Evolutionary conservation across 2,888 invertebrate genomes (phyloP).

Genomic region (Drosophila differens): DNA sequence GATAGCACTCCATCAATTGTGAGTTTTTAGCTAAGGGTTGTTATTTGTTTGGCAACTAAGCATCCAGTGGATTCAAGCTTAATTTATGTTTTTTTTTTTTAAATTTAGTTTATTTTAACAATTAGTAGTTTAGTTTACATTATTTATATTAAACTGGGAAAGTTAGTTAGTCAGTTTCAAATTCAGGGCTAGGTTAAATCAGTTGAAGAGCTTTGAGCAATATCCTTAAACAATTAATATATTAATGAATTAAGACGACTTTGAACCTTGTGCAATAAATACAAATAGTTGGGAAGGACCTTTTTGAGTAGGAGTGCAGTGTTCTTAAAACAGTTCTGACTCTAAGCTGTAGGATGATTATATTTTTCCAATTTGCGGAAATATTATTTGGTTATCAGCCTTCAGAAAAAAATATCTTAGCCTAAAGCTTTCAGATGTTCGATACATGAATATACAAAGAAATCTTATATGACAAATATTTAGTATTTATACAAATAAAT

Average conservation of each 20-base stretch:
- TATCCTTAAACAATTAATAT: not conserved
- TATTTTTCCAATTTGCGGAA: not conserved
- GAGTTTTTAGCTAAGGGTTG: not conserved
- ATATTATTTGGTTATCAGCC: not conserved
- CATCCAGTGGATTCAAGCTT: too few species aligned
- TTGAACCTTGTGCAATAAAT: not conserved
- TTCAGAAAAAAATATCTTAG: not conserved
- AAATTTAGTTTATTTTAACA: not conserved
- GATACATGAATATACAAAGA: not conserved
- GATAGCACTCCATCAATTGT: not conserved
- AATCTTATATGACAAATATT: too few species aligned
- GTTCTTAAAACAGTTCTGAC: not conserved
- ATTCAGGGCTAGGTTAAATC: not conserved
- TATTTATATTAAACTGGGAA: not conserved
- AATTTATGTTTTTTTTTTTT: not conserved
- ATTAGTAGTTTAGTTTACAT: not conserved
- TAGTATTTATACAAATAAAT: too few species aligned
- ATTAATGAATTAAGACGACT: not conserved
- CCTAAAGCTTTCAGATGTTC: not conserved
- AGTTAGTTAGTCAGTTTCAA: not conserved
- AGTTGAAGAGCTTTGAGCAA: not conserved
- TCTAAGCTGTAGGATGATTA: not conserved
- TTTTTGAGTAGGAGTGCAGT: not conserved
- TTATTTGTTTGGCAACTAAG: not conserved
- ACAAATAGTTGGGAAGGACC: not conserved